These are phyloP conservation scores for Tetramorium bicarinatum DNA, from an alignment of 2,888 invertebrate species.

Conservation along the genomic window DNA sequence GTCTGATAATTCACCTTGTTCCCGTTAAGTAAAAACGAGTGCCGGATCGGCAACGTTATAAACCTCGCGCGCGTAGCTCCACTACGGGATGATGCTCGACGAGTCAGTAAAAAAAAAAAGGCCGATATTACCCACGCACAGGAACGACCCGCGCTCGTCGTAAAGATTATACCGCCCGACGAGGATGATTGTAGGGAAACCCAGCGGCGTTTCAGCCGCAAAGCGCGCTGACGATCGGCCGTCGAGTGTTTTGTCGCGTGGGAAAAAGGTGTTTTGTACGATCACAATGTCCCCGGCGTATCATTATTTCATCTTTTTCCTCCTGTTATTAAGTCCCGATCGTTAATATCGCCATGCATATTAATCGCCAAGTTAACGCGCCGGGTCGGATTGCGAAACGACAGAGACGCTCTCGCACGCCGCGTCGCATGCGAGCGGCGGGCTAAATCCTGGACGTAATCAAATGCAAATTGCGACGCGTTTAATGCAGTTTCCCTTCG, in stretches of 20 bases:
- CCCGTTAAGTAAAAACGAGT: conserved; percentile 17
- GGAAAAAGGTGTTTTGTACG: background rate
- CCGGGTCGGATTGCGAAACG: background rate
- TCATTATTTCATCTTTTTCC: conserved; percentile 6
- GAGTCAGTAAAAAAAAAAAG: background rate
- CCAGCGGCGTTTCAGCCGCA: background rate
- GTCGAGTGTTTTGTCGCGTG: conserved; percentile 7
- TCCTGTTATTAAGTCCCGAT: conserved; percentile 11
- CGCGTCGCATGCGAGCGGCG: background rate
- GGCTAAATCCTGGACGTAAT: background rate
- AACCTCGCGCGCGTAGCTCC: background rate
- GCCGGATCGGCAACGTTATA: background rate
- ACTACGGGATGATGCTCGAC: background rate
- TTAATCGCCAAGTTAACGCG: conserved; percentile 9
- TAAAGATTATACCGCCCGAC: background rate
- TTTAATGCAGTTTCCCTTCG: conserved; percentile 16
- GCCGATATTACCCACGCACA: background rate
- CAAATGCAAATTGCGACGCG: conserved; percentile 15
- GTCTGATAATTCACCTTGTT: conserved; percentile 10
- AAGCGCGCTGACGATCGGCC: background rate
- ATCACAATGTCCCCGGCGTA: background rate
- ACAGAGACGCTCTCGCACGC: background rate
- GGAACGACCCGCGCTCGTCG: background rate
- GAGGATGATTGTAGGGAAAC: background rate
- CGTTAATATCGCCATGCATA: conserved; percentile 27